phyloP scores from a whole-genome alignment of 2,888 invertebrate genomes.

The Scaptomyza caliginosa region DNA sequence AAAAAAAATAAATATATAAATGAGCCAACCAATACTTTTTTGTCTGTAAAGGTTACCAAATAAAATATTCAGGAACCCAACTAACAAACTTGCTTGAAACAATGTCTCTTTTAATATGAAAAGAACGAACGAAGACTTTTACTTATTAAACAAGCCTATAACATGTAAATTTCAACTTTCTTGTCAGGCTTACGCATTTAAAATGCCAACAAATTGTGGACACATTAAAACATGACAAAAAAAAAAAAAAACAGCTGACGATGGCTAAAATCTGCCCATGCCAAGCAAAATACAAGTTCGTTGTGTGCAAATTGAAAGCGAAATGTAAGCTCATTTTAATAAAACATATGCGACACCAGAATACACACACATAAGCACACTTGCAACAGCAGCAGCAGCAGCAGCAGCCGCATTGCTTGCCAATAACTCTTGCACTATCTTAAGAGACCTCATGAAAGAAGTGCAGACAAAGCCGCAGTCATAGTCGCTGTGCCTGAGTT shows the following conservation, averaged over 20 bases:
- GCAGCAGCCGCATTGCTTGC: constrained; percentile 60
- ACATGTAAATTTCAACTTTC: constrained; percentile 19
- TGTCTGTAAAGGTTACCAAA: no score
- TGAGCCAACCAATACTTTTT: no score
- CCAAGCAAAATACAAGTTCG: constrained; percentile 38
- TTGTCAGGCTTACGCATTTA: constrained; percentile 54
- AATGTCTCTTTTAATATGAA: no score
- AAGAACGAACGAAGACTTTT: no score
- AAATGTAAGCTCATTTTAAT: constrained; percentile 74
- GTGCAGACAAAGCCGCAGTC: constrained; percentile 76
- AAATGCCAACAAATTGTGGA: constrained; percentile 48
- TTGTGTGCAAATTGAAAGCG: constrained; percentile 77
- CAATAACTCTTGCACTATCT: constrained; percentile 78
- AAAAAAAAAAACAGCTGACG: constrained; percentile 33
- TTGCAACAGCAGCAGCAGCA: neutral
- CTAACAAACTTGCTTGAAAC: no score
- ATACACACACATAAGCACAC: constrained; percentile 20
- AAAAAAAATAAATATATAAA: no score
- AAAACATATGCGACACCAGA: constrained; percentile 72
- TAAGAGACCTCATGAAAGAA: constrained; percentile 64
- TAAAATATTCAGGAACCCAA: no score
- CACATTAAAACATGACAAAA: constrained; percentile 34
- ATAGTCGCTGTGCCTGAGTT: constrained; percentile 56
- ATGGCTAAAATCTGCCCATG: constrained; percentile 23
- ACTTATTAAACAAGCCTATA: neutral